Evolutionary conservation across 2,113 vertebrate species (phyloP).

Genomic region (Euleptes europaea): DNA sequence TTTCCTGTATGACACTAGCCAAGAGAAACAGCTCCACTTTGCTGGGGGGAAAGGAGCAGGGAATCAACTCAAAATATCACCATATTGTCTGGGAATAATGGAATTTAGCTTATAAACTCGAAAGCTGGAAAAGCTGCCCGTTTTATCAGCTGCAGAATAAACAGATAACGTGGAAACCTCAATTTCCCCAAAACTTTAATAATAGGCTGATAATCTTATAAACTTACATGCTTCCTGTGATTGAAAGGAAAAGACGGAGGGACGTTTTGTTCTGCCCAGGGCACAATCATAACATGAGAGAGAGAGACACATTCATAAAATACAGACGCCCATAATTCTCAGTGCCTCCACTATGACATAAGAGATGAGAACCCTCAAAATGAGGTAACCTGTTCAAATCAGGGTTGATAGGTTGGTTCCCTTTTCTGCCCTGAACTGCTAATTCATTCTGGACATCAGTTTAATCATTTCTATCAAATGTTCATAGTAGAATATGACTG

Average conservation of each 20-base stretch:
- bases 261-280: slow-evolving; percentile 41
- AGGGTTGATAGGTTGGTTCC: no score
- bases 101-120: slow-evolving; percentile 59
- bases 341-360: not conserved
- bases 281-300: slow-evolving; percentile 19
- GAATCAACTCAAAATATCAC: slow-evolving; percentile 45
- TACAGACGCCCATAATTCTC: not conserved
- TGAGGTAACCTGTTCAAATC: not conserved
- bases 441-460: no score
- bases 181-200: slow-evolving; percentile 71
- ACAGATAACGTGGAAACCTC: slow-evolving; percentile 76
- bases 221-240: slow-evolving; percentile 71
- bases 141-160: slow-evolving; percentile 75
- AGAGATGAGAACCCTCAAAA: not conserved
- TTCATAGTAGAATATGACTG: no score
- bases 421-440: no score
- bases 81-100: slow-evolving; percentile 62
- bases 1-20: slow-evolving; percentile 74
- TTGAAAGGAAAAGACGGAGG: slow-evolving; percentile 57
- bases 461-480: no score
- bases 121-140: slow-evolving; percentile 59
- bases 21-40: slow-evolving; percentile 69
- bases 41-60: not conserved
- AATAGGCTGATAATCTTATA: slow-evolving; percentile 76
- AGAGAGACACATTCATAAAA: slow-evolving; percentile 42